Conservation (phyloP, 2,797 vertebrate species). For the Dallia pectoralis region DNA sequence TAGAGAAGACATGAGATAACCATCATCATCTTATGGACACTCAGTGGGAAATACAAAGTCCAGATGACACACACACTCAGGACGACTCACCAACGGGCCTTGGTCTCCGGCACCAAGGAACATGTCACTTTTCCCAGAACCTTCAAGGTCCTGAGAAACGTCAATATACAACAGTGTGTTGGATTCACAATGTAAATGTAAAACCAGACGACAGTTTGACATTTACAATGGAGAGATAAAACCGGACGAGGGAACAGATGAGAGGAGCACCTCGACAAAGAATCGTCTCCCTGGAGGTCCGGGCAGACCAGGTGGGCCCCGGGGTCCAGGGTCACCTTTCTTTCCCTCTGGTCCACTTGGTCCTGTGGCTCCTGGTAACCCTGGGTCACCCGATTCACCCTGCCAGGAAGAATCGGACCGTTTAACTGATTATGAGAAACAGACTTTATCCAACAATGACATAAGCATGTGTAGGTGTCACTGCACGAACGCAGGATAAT, state of each 20-base stretch:
- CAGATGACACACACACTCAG: constrained; percentile 16
- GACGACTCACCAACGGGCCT: constrained; percentile 69
- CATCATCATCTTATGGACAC: constrained; percentile 7
- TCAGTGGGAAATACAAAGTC: background rate
- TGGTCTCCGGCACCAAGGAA: constrained; percentile 57
- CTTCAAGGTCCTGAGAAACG: constrained; percentile 81
- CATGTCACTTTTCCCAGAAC: constrained; percentile 75
- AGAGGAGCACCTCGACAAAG: constrained; percentile 76
- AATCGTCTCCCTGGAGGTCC: constrained; percentile 63
- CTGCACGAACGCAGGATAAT: background rate
- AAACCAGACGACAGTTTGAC: background rate
- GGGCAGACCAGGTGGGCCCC: constrained; percentile 79
- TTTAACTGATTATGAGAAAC: background rate
- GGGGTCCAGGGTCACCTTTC: constrained; percentile 76
- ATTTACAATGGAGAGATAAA: background rate
- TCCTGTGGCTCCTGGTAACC: constrained; percentile 71
- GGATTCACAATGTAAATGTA: background rate
- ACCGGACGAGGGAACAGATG: background rate
- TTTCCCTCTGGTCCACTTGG: constrained; percentile 72
- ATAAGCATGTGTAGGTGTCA: background rate
- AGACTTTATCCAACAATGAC: background rate
- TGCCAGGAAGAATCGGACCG: constrained; percentile 47
- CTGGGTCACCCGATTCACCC: constrained; percentile 80
- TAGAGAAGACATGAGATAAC: constrained; percentile 24
- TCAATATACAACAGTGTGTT: constrained; percentile 21